Base-by-base conservation (phyloP, 1,140 invertebrate species). In the Acromyrmex echinatior region DNA sequence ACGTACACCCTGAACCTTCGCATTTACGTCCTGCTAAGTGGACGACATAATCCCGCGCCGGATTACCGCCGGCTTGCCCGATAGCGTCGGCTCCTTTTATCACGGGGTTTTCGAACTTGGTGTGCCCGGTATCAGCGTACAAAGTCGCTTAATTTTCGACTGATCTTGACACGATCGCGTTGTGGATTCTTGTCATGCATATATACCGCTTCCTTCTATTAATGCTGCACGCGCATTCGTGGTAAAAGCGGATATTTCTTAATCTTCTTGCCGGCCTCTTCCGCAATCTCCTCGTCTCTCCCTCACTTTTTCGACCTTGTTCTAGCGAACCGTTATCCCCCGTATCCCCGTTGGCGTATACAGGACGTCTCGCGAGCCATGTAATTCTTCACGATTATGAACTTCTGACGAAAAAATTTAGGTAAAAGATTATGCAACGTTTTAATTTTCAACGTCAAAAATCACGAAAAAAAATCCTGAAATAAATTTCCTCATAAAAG, bases 11-110 rank as follows among this genome's bases (percentile, higher is more conserved):
- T 90, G 79, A 86, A 76, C 89, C 89, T 90, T 87, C 86, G 87
- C 92, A 92, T 93, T 92, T 92, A 92, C 91, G 92, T 93, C 81
- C 87, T 88, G 92, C 89, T 92, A 92, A 93, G 90, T 90, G 92
- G 89, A 91, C 88, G 88, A 89, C 91, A 90, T 93, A 93, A 93
- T 93, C 92, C 91, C 77, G 76, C 80, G 66, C 51, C 56, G 88
- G 93, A 93, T 92, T 92, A 92, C 70, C 87, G 76, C 70, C 80
- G 58, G 73, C 51, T 62, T 53, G 56, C 31, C 65, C 6, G 62
- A 80, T 79, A 68, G 51, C 51, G 62, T 49, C 63, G 49, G 39
- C 70, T 62, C 85, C 63, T 86, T 70, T 84, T 74, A 74, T 65
- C 51, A 49, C 39, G 6, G 77, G 56, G 5, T 68, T 86, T 74